Conservation (phyloP, 2,888 invertebrate species). For the Acholoe squamosa region DNA sequence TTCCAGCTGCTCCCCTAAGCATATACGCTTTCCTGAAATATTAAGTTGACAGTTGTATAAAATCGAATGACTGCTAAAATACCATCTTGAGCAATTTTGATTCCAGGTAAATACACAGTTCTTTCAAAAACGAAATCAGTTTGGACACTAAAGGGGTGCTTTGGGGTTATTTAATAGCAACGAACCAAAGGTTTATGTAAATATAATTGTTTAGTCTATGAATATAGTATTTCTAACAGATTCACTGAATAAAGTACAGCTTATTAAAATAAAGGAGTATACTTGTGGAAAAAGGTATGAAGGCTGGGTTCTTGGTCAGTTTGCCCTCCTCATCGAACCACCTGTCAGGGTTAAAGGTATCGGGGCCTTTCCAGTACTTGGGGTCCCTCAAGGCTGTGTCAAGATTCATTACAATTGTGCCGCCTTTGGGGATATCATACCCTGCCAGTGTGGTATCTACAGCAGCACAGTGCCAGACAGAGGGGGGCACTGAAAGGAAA, state of each 20-base stretch:
- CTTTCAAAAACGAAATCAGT: too few relatives aligned
- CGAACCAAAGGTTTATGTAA: too few relatives aligned
- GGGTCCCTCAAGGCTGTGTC: constrained; percentile 77
- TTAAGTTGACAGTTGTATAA: too few relatives aligned
- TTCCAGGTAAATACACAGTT: too few relatives aligned
- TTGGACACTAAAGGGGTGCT: too few relatives aligned
- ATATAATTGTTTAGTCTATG: too few relatives aligned
- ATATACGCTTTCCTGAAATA: constrained; percentile 3
- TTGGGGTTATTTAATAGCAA: too few relatives aligned
- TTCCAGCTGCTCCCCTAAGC: not conserved
- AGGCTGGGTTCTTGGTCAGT: constrained; percentile 72
- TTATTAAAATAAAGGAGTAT: constrained; percentile 61
- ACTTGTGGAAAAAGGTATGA: constrained; percentile 77
- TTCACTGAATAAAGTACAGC: too few relatives aligned
- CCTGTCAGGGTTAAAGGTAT: constrained; percentile 75
- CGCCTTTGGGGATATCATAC: constrained; percentile 68
- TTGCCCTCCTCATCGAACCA: constrained; percentile 74
- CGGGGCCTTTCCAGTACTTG: constrained; percentile 76
- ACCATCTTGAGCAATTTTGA: too few relatives aligned
- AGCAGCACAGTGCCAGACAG: constrained; percentile 62
- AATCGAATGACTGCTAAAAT: too few relatives aligned
- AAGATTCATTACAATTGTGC: constrained; percentile 76
- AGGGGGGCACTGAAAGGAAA: constrained; percentile 53
- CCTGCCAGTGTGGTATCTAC: constrained; percentile 64
- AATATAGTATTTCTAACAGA: too few relatives aligned